A percentile compares a stretch with the other conserved stretches of the same genome.
Evolutionary conservation across 2,113 vertebrate genomes (phyloP).

Genomic region (Notarius quadriscutis): DNA sequence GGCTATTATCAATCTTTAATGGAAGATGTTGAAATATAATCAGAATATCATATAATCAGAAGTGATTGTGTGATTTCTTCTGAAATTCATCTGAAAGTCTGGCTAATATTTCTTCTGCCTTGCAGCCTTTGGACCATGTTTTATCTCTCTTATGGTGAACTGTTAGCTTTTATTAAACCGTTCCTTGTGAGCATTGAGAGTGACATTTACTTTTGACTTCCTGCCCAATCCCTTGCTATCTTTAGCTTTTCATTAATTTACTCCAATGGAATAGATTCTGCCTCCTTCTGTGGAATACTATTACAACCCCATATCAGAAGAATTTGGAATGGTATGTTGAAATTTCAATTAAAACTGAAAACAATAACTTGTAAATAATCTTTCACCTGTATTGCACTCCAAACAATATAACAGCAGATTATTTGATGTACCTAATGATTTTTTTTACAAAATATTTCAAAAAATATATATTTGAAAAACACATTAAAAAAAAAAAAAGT

Average conservation of each 20-base stretch:
- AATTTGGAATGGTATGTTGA: too few species aligned
- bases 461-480: too few species aligned
- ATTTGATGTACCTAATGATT: too few species aligned
- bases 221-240: not conserved
- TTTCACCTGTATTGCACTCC: too few species aligned
- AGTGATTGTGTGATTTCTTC: not conserved
- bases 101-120: not conserved
- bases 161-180: slow-evolving; percentile 37
- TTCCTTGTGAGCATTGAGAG: slow-evolving; percentile 8
- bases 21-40: not conserved
- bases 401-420: too few species aligned
- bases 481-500: too few species aligned
- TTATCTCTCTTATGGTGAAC: not conserved
- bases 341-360: too few species aligned
- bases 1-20: not conserved
- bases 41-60: not conserved
- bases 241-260: slow-evolving; percentile 43
- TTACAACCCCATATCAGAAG: not conserved
- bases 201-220: slow-evolving; percentile 26
- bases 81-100: not conserved
- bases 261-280: slow-evolving; percentile 51
- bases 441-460: too few species aligned
- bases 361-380: too few species aligned
- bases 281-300: slow-evolving; percentile 39
- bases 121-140: not conserved